Conservation (phyloP, 2,113 vertebrate genomes). For the Halichoeres trimaculatus region DNA sequence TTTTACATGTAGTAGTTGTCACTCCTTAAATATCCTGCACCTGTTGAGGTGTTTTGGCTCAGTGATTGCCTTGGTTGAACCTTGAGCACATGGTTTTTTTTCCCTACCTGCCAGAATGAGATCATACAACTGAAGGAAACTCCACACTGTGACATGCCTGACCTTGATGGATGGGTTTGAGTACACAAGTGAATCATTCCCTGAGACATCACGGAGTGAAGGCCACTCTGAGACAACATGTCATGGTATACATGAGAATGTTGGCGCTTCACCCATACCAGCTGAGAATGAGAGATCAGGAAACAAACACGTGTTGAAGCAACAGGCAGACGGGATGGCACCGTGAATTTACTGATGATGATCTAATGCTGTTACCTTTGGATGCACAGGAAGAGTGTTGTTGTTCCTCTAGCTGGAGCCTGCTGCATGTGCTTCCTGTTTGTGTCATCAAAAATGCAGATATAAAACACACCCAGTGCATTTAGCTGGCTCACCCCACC, state of each 20-base stretch:
- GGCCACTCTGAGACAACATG: not conserved
- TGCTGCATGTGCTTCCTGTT: constrained; percentile 60
- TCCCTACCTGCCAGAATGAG: not conserved
- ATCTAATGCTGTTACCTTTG: too few species aligned
- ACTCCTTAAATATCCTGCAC: constrained; percentile 30
- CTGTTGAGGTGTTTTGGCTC: constrained; percentile 3
- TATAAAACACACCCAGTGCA: constrained; percentile 7
- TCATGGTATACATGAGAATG: not conserved
- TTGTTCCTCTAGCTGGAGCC: constrained; percentile 12
- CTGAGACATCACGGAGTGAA: constrained; percentile 6
- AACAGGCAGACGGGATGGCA: too few species aligned
- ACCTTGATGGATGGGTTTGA: constrained; percentile 18
- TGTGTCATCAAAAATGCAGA: constrained; percentile 30
- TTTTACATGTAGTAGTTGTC: constrained; percentile 10
- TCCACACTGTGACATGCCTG: not conserved
- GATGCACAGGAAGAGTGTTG: not conserved
- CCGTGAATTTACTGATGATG: too few species aligned
- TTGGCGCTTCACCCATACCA: too few species aligned
- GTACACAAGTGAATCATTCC: constrained; percentile 47
- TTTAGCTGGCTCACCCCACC: not conserved
- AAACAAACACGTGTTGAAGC: too few species aligned
- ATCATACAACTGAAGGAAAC: too few species aligned
- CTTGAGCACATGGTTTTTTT: constrained; percentile 12
- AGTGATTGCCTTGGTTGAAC: constrained; percentile 10
- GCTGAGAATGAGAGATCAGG: too few species aligned